Percentiles rank a stretch among this genome's conserved stretches.
phyloP scores from a whole-genome alignment of 2,797 vertebrate genomes.

The Acanthis flammea region DNA sequence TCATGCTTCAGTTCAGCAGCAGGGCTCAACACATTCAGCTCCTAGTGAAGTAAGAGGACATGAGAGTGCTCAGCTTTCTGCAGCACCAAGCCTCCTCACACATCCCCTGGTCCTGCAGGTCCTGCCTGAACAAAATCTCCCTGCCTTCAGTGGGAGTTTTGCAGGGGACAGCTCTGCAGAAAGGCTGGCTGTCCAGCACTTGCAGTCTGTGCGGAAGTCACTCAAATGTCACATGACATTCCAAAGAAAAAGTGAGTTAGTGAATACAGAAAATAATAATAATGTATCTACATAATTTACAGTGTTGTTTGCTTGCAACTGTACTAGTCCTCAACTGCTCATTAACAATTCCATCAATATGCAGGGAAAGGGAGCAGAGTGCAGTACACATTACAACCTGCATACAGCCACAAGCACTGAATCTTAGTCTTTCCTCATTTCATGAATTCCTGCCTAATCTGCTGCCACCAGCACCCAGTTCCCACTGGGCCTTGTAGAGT shows the following conservation, averaged over 20 bases:
- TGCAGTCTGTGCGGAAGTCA: background rate
- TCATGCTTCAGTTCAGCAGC: background rate
- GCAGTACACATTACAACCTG: background rate
- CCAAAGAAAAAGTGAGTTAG: background rate
- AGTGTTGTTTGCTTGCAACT: background rate
- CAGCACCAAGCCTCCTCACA: background rate
- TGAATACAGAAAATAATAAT: background rate
- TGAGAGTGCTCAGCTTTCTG: background rate
- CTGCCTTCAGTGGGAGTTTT: background rate
- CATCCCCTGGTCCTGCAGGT: background rate
- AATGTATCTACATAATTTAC: background rate
- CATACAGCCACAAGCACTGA: background rate
- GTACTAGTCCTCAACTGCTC: background rate
- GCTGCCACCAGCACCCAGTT: rapidly evolving
- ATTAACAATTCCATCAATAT: background rate
- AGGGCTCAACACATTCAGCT: background rate
- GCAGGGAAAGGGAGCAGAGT: background rate
- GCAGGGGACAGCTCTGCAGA: background rate
- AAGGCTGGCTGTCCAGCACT: background rate
- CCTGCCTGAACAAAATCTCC: background rate
- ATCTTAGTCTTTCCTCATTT: background rate
- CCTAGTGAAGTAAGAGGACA: background rate
- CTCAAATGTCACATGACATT: background rate
- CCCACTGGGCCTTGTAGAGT: background rate
- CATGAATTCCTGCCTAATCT: background rate